Percentiles rank a stretch among this genome's conserved stretches.
Evolutionary conservation across 2,797 vertebrate genomes (phyloP).

Genomic region (Poecilia picta): DNA sequence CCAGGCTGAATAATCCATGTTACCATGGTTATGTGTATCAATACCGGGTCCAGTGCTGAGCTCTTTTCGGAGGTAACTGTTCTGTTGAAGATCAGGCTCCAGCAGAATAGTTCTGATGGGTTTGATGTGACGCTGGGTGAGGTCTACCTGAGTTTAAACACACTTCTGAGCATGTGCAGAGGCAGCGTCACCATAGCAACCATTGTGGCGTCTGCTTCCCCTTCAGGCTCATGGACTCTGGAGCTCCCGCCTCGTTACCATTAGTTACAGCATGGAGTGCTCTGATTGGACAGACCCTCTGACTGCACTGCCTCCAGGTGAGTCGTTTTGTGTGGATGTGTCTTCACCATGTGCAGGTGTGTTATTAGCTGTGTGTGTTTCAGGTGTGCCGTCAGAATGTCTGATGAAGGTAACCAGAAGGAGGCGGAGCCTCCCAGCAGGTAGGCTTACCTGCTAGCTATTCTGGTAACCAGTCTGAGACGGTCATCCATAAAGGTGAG

Average conservation of each 20-base stretch:
- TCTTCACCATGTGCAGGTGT: not conserved
- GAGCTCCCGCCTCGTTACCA: slow-evolving; percentile 25
- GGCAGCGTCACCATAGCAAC: not conserved
- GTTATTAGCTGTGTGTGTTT: slow-evolving; percentile 16
- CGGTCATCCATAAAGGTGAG: not conserved
- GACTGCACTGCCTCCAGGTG: slow-evolving; percentile 44
- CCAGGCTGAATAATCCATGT: not conserved
- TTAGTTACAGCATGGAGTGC: slow-evolving; percentile 52
- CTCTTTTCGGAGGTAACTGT: not conserved
- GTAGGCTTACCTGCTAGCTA: slow-evolving; percentile 31
- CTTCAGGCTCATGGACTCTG: slow-evolving; percentile 50
- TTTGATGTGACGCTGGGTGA: not conserved
- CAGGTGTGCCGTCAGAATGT: slow-evolving; percentile 50
- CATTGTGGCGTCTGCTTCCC: not conserved
- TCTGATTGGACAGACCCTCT: slow-evolving; percentile 46
- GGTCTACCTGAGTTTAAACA: not conserved
- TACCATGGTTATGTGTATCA: not conserved
- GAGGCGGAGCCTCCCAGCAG: slow-evolving; percentile 26
- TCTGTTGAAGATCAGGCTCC: not conserved
- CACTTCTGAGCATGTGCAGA: not conserved
- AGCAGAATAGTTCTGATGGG: not conserved
- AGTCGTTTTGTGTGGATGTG: not conserved
- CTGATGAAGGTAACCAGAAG: slow-evolving; percentile 46
- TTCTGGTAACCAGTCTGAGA: not conserved
- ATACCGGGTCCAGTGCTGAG: not conserved